Evolutionary conservation across 2,888 invertebrate genomes (phyloP).

Genomic region (Drosophila helvetica): DNA sequence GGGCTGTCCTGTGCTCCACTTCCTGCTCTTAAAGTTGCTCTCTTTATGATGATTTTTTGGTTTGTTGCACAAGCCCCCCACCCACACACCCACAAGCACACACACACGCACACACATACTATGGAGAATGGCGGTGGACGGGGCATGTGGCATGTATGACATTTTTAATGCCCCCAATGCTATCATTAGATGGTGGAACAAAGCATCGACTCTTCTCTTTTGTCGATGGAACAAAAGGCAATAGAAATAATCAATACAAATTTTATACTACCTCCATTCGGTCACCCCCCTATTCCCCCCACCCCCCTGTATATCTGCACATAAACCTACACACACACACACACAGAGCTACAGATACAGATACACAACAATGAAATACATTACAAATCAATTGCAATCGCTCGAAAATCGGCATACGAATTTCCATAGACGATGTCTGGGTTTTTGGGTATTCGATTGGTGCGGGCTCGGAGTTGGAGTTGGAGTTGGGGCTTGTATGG

Average conservation of each 20-base stretch:
- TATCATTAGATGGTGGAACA: conserved; percentile 76
- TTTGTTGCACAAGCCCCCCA: conserved; percentile 31
- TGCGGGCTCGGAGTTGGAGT: conserved; percentile 29
- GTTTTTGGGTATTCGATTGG: conserved; percentile 54
- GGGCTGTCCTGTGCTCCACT: background rate
- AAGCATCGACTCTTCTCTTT: conserved; percentile 56
- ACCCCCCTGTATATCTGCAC: background rate
- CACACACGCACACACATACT: background rate
- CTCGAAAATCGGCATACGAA: conserved; percentile 78
- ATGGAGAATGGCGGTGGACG: background rate
- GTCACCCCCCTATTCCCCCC: no score
- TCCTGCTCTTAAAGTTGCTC: conserved; percentile 27
- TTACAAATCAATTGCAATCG: conserved; percentile 80
- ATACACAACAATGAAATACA: conserved; percentile 74
- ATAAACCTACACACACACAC: conserved; percentile 12
- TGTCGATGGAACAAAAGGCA: conserved; percentile 64
- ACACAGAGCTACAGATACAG: conserved; percentile 31
- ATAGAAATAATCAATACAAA: conserved; percentile 80
- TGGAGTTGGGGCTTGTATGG: no score
- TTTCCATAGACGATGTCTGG: conserved; percentile 77
- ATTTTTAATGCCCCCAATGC: conserved; percentile 78
- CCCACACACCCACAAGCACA: no score
- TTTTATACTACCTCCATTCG: conserved; percentile 63
- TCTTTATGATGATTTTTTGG: conserved; percentile 15
- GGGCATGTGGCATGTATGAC: conserved; percentile 61